Evolutionary conservation across 2,797 vertebrate species (phyloP), one percentile per base, ranked within the genome.

Genomic region (Falco novaeseelandiae): DNA sequence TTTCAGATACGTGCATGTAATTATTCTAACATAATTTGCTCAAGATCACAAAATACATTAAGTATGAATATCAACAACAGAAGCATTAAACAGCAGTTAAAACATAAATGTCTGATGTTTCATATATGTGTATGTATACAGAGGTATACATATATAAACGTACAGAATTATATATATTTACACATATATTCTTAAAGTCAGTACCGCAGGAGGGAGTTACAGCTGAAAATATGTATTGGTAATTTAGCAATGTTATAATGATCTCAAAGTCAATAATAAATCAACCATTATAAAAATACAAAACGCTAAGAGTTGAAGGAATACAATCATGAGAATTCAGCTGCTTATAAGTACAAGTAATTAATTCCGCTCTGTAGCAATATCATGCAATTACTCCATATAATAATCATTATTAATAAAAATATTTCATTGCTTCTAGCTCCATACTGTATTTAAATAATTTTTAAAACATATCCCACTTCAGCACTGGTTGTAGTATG

Each of bases 11-110:
- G 4, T 62, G 9, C 26, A 83, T 13, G 49, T 19, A 72, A 74
- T 73, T 77, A 84, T 92, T 83, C 23, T 82, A 87, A 49, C 5
- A 29, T 58, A 38, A 67, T 69, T 44, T 69, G 38, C 82, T 78
- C 4, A 63, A 27, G 17, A 83, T 40, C 44, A 44, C 16, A 69
- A 85, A 78, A 86, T 25, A 74, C 3, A 86, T 67, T 61, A 69
- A 82, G 42, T 38, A 80, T 46, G 61, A 70, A 86, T 73, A 55
- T 77, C 59, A 93, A 88, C 34, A 92, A 62, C 0, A 57, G 44
- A 83, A 94, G 82, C 49, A 95, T 48, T 86, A 83, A 93, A 88
- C 2, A 79, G 67, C 52, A 65, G 27, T 51, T 92, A 88, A 83
- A 91, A 51, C 6, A 40, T 40, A 67, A 69, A 34, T 8, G 25